These are phyloP conservation scores for Mimas tiliae DNA, from an alignment of 2,888 invertebrate genomes.

Conservation along the genomic window DNA sequence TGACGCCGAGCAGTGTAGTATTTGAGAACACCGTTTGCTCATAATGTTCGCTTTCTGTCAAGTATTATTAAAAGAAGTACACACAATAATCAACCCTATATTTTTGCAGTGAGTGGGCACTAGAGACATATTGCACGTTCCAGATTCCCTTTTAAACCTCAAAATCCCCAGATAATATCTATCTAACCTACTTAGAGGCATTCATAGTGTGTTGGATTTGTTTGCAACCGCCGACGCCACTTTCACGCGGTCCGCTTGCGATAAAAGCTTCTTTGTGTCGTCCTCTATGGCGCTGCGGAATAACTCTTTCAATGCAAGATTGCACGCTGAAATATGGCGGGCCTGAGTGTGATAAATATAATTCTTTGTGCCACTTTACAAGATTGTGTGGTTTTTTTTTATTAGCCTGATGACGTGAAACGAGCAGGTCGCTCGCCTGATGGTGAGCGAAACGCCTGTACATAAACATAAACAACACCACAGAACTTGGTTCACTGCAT, in stretches of 20 bases:
- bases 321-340: constrained; percentile 54
- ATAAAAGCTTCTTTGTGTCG: constrained; percentile 78
- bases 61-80: neutral
- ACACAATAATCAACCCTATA: neutral
- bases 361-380: neutral
- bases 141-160: constrained; percentile 10
- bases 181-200: constrained; percentile 60
- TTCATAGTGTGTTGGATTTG: constrained; percentile 66
- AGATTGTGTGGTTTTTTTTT: neutral
- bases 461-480: no score
- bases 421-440: no score
- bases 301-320: constrained; percentile 70
- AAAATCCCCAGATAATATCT: constrained; percentile 56
- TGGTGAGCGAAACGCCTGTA: no score
- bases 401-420: no score
- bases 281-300: constrained; percentile 49
- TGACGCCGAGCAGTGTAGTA: no score
- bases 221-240: constrained; percentile 53
- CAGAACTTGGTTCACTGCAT: no score
- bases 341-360: constrained; percentile 27
- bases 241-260: constrained; percentile 58
- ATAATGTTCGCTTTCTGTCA: neutral
- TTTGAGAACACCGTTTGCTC: no score
- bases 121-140: neutral
- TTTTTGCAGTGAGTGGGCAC: neutral